Base-by-base conservation (phyloP, 1,140 invertebrate species). In the Nylanderia fulva region DNA sequence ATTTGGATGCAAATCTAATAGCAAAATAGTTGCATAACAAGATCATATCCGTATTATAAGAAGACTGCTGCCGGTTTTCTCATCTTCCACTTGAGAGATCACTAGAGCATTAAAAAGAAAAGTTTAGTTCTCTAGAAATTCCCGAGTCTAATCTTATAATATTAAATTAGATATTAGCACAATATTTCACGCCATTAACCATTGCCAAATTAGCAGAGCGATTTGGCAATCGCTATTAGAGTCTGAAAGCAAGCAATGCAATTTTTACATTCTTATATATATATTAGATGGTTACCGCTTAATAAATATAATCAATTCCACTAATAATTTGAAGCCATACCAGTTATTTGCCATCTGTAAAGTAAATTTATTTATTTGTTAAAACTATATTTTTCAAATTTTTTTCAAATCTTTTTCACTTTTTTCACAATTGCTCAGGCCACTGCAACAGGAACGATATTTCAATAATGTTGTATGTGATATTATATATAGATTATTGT, bases 161-260 rank as follows among this genome's bases (percentile, higher is more conserved):
- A 29, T 45, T 75, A 74, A 72, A 72, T 52, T 61, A 15, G 56
- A 60, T 42, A 54, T 45, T 42, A 71, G 63, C 68, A 88, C 86
- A 83, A 88, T 88, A 88, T 88, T 88, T 88, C 87, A 88, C 52
- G 69, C 56, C 58, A 71, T 88, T 88, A 39, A 76, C 69, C 86
- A 88, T 85, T 88, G 69, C 39, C 76, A 83, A 82, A 88, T 33
- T 69, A 76, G 68, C 18, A 58, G 64, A 76, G 85, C 79, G 21
- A 29, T 76, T 74, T 88, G 54, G 72, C 45, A 74, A 85, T 76
- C 11, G 21, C 83, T 88, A 88, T 60, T 74, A 54, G 2, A 39
- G 68, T 88, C 74, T 88, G 87, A 76, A 88, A 88, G 85, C 71
- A 76, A 36, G 42, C 64, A 85, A 61, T 45, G 71, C 45, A 85